Conservation (phyloP, 2,888 invertebrate genomes). For the Nycteola revayana region DNA sequence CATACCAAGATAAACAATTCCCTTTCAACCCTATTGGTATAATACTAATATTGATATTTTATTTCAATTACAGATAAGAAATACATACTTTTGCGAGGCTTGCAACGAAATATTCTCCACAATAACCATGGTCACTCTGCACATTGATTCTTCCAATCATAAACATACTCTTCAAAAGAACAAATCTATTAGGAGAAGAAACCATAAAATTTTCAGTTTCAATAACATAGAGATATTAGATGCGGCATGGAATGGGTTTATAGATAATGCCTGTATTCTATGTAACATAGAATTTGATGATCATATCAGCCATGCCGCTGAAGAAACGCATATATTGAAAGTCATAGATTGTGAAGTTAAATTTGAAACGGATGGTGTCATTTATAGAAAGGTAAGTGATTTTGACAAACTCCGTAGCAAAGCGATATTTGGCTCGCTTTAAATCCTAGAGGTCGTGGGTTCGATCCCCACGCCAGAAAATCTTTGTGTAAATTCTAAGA, state of each 20-base stretch:
- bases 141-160: conserved; percentile 13
- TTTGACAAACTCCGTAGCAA: no score
- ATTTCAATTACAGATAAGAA: conserved; percentile 10
- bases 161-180: not conserved
- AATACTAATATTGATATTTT: no score
- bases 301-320: conserved; percentile 4
- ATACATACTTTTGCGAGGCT: conserved; percentile 24
- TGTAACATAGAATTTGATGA: conserved; percentile 20
- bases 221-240: conserved; percentile 6
- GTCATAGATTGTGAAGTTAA: conserved; percentile 11
- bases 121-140: conserved; percentile 11
- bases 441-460: no score
- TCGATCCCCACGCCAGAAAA: no score
- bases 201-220: conserved; percentile 8
- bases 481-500: no score
- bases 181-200: not conserved
- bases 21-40: no score
- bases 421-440: no score
- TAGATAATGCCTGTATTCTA: conserved; percentile 19
- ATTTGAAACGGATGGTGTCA: not conserved
- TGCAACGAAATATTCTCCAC: conserved; percentile 16
- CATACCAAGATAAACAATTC: no score
- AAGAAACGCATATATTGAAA: conserved; percentile 13
- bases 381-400: conserved; percentile 19
- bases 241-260: conserved; percentile 25